Evolutionary conservation across 2,888 invertebrate genomes (phyloP), one percentile per base, ranked within the genome.

Genomic region (Mimumesa dahlbomi): DNA sequence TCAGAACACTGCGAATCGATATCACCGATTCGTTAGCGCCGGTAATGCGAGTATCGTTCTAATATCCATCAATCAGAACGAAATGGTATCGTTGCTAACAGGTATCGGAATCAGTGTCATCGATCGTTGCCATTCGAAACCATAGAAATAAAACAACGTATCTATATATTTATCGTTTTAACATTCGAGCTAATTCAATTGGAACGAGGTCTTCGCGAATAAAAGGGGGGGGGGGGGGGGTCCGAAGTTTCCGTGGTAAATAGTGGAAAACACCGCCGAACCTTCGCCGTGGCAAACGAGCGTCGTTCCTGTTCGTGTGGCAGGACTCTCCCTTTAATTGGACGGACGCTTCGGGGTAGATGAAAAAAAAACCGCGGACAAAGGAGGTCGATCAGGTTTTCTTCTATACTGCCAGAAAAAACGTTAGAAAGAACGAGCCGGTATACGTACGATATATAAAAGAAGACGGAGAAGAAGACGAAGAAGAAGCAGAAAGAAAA

Each of bases 251-350:
- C 29, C 50, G 48, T 22, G 57, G 42, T 14, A 38, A 64, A 64
- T 48, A 42, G 53, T 6, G 13, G 13, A 7, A 36, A 66, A 50
- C 54, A 50, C 31, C 22, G 18, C 9, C 16, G 38, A 54, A 16
- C 19, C 18, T n/a, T n/a, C 36, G 46, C 46, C 16, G 40, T 6
- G 21, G 31, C 40, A 62, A 63, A 66, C 57, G 49, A 73, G 58
- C 67, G 29, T 53, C 53, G 57, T 50, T 38, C 31, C 21, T 46
- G 21, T 42, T 54, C 43, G 45, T 42, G 49, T 6, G 38, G 18
- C 54, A 38, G 50, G 66, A 75, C 72, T 77, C 73, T 75, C 50
- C 56, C 67, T 70, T 78, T 79, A 78, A 78, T 78, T 79, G 78
- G 65, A 69, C 65, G 45, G 45, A 57, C 57, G 62, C 46, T 73